Conservation (phyloP, 2,888 invertebrate species). For the Globia sparganii region DNA sequence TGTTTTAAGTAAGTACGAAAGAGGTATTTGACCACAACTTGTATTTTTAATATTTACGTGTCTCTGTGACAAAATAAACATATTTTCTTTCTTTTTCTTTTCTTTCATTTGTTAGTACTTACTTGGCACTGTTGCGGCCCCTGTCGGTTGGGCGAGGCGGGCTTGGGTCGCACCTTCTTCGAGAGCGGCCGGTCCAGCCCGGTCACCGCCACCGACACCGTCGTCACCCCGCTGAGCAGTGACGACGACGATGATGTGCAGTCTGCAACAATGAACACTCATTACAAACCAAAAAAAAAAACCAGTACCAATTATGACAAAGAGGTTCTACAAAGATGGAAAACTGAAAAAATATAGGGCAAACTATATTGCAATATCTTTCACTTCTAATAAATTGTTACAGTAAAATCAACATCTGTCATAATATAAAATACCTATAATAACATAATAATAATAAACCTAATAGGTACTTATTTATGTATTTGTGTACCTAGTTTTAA, state of each 20-base stretch:
- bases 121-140: conserved; percentile 98
- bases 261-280: conserved; percentile 73
- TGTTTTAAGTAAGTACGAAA: not conserved
- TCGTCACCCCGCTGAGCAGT: conserved; percentile 80
- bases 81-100: not conserved
- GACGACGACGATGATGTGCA: conserved; percentile 81
- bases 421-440: too few relatives aligned
- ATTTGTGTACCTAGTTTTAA: too few relatives aligned
- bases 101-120: conserved; percentile 68
- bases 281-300: not conserved
- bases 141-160: conserved; percentile 96
- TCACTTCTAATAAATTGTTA: not conserved
- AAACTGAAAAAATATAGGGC: not conserved
- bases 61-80: not conserved
- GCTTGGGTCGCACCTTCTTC: conserved; percentile 93
- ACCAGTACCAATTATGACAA: not conserved
- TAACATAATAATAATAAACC: too few relatives aligned
- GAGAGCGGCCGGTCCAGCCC: conserved; percentile 82
- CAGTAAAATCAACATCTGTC: not conserved
- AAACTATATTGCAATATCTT: not conserved
- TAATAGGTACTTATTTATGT: too few relatives aligned
- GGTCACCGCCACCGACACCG: conserved; percentile 85
- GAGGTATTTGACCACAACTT: not conserved
- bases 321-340: not conserved
- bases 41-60: not conserved